Conservation (phyloP, 1,140 invertebrate genomes). For the Triops longicaudatus region DNA sequence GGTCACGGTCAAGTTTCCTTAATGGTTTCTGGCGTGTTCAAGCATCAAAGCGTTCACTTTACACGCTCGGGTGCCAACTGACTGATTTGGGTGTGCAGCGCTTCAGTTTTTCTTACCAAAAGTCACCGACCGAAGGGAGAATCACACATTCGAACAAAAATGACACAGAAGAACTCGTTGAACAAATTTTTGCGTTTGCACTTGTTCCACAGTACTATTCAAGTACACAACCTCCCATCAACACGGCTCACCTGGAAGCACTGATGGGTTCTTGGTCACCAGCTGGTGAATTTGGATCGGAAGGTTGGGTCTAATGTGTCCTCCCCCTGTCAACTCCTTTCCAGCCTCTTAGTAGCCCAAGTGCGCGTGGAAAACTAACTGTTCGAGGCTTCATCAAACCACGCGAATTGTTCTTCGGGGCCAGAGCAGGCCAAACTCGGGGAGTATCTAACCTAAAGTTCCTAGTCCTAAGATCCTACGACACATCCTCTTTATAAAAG, state of each 20-base stretch:
- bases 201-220: not conserved
- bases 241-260: conserved; percentile 9
- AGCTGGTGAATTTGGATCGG: not conserved
- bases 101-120: no score
- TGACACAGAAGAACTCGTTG: no score
- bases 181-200: no score
- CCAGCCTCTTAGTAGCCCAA: conserved; percentile 5
- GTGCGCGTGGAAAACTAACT: conserved; percentile 1
- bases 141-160: no score
- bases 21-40: not conserved
- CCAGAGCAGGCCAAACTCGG: no score
- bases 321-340: not conserved
- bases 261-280: not conserved
- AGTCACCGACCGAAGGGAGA: no score
- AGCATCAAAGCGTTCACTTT: conserved; percentile 1
- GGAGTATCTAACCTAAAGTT: not conserved
- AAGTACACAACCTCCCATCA: not conserved
- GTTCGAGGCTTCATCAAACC: not conserved
- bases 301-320: not conserved
- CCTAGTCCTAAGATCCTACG: not conserved
- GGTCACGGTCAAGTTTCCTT: conserved; percentile 8
- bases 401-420: conserved; percentile 1
- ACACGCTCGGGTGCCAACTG: not conserved
- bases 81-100: no score
- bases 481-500: not conserved